phyloP scores from a whole-genome alignment of 35 echinoderm and acorn worm species.

The Lytechinus pictus region DNA sequence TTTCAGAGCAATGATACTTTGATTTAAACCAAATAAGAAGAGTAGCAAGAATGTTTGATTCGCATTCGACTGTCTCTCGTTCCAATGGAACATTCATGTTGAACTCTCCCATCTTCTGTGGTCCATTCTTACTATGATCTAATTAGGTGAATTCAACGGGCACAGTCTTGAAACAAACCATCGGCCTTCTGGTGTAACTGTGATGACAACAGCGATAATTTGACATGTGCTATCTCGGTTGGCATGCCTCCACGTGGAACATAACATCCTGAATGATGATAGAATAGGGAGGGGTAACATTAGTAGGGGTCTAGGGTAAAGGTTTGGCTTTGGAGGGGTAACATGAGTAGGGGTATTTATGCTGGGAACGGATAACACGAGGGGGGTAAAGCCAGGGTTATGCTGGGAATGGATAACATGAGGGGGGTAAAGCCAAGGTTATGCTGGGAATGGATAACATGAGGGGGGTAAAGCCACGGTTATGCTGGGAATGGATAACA shows the following conservation, averaged over 20 bases:
- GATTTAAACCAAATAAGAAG: no score
- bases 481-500: background rate
- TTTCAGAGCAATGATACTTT: no score
- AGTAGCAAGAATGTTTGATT: background rate
- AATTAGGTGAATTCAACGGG: background rate
- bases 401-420: background rate
- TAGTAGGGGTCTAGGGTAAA: no score
- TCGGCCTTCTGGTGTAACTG: background rate
- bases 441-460: background rate
- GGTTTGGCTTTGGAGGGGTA: background rate
- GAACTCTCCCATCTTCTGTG: background rate
- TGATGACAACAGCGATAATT: background rate
- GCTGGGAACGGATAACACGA: background rate
- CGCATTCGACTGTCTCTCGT: background rate
- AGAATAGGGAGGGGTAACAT: background rate
- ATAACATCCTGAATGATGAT: background rate
- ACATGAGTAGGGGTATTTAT: background rate
- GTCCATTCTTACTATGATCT: background rate
- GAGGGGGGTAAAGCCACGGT: background rate
- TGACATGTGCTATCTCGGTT: slow-evolving; percentile 10
- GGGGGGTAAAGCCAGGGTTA: background rate
- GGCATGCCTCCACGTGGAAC: background rate
- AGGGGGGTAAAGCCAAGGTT: no score
- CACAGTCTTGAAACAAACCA: background rate
- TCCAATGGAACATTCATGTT: background rate